phyloP scores from a whole-genome alignment of 2,113 vertebrate genomes.

The Fukomys damarensis region DNA sequence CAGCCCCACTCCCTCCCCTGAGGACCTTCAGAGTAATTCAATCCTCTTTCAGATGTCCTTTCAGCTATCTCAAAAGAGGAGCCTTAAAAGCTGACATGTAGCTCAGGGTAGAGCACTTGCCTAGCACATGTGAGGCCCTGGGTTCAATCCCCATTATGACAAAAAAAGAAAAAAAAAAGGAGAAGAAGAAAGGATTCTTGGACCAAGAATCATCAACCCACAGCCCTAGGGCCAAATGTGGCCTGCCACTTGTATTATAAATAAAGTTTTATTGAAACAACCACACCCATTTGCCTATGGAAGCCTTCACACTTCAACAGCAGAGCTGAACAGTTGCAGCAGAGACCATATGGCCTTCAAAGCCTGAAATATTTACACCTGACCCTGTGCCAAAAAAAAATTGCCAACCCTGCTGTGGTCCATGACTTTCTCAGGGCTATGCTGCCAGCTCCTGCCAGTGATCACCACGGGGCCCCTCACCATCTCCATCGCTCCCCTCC shows the following conservation, averaged over 20 bases:
- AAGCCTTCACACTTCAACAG: background rate
- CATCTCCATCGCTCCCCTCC: background rate
- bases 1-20: background rate
- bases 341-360: background rate
- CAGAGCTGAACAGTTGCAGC: background rate
- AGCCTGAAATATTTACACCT: background rate
- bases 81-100: background rate
- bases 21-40: background rate
- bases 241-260: background rate
- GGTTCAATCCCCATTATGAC: background rate
- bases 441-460: background rate
- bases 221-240: background rate
- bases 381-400: background rate
- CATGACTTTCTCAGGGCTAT: background rate
- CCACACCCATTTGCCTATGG: background rate
- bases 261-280: slow-evolving; percentile 40
- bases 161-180: background rate
- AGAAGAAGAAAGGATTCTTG: background rate
- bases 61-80: background rate
- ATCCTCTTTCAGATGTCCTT: background rate
- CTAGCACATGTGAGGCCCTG: background rate
- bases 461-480: background rate
- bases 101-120: background rate
- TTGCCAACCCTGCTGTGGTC: background rate
- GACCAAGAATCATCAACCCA: background rate